phyloP scores from a whole-genome alignment of 2,888 invertebrate species.

The Steinernema carpocapsae region DNA sequence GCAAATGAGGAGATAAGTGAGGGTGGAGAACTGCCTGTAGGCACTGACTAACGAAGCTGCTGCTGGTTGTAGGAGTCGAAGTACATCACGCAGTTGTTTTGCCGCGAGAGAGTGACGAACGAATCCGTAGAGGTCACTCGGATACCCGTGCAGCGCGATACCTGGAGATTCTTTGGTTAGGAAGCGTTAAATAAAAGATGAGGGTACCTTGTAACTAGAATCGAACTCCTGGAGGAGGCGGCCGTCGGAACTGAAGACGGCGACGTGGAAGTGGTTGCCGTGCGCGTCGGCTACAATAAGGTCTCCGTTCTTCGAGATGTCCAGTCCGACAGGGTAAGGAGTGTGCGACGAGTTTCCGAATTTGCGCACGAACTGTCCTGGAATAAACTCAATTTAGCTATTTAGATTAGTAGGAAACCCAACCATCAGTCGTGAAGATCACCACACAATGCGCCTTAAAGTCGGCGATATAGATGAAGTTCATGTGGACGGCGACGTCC shows the following conservation, averaged over 20 bases:
- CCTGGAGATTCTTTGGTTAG: constrained; percentile 46
- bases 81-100: constrained; percentile 62
- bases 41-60: constrained; percentile 1
- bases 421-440: constrained; percentile 59
- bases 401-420: neutral
- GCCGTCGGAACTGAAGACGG: constrained; percentile 57
- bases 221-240: constrained; percentile 57
- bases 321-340: constrained; percentile 64
- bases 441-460: constrained; percentile 64
- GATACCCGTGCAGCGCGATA: constrained; percentile 63
- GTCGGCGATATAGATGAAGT: constrained; percentile 60
- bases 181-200: constrained; percentile 20
- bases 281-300: constrained; percentile 64
- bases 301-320: constrained; percentile 59
- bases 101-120: constrained; percentile 62
- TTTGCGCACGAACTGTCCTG: constrained; percentile 60
- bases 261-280: constrained; percentile 62
- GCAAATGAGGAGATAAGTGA: constrained; percentile 14
- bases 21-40: neutral
- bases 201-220: constrained; percentile 53
- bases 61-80: too few relatives aligned
- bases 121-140: constrained; percentile 55
- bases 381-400: neutral
- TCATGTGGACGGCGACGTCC: constrained; percentile 61
- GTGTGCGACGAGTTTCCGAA: constrained; percentile 63